Conservation (phyloP, 2,113 vertebrate genomes). For the Varanus komodoensis region DNA sequence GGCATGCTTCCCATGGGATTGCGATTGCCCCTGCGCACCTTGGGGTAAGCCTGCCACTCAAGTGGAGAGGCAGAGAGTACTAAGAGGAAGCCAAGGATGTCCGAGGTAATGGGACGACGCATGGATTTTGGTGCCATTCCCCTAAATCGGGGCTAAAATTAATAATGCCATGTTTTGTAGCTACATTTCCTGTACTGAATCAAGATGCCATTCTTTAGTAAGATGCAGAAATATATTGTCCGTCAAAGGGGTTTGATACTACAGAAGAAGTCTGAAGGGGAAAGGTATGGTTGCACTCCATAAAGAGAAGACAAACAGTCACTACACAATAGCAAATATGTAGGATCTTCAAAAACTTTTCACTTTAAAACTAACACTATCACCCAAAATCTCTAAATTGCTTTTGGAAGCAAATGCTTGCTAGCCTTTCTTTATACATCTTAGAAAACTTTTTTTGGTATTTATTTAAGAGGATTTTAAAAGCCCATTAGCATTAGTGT, state of each 20-base stretch:
- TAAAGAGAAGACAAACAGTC: conserved; percentile 36
- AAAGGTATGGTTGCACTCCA: conserved; percentile 60
- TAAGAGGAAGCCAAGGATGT: conserved; percentile 61
- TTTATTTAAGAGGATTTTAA: neutral
- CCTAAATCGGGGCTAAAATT: conserved; percentile 64
- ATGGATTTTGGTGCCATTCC: conserved; percentile 45
- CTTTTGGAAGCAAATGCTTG: conserved; percentile 33
- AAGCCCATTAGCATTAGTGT: no score
- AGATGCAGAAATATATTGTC: conserved; percentile 61
- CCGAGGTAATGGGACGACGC: conserved; percentile 50
- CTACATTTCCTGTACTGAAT: conserved; percentile 61
- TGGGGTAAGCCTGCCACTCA: neutral
- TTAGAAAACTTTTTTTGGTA: conserved; percentile 1
- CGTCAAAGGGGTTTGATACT: conserved; percentile 64
- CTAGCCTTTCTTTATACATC: conserved; percentile 35
- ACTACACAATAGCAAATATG: conserved; percentile 55
- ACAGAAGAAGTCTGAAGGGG: conserved; percentile 45
- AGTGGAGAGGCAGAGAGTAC: conserved; percentile 26
- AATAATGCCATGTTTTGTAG: conserved; percentile 56
- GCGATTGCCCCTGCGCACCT: neutral
- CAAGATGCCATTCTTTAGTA: conserved; percentile 55
- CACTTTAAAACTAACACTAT: conserved; percentile 27
- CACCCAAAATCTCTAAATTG: conserved; percentile 44
- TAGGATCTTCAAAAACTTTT: conserved; percentile 55
- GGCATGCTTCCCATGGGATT: neutral